A percentile compares a stretch with the other conserved stretches of the same genome.
These are phyloP conservation scores for Phyllotreta cruciferae DNA, from an alignment of 2,888 invertebrate species.

Conservation along the genomic window DNA sequence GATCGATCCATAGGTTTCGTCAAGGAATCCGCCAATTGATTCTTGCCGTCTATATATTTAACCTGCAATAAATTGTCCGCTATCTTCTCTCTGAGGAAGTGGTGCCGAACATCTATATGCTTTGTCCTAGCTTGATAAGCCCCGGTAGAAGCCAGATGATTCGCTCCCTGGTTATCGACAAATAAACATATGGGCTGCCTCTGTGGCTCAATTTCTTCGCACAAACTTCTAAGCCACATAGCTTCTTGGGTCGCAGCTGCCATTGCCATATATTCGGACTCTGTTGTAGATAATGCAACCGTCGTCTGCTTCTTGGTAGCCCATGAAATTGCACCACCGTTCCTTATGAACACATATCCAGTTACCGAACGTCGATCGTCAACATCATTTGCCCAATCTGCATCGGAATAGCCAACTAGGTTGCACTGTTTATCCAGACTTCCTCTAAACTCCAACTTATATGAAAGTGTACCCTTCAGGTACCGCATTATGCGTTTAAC, in stretches of 20 bases:
- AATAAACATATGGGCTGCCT: not conserved
- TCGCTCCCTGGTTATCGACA: slow-evolving; percentile 1
- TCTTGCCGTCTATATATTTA: not conserved
- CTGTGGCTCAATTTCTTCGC: not conserved
- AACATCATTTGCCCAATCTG: slow-evolving; percentile 14
- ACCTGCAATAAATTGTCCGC: not conserved
- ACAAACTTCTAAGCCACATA: slow-evolving; percentile 6
- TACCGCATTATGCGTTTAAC: slow-evolving; percentile 26
- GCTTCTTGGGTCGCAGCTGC: slow-evolving; percentile 12
- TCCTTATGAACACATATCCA: slow-evolving; percentile 14
- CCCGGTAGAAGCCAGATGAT: not conserved
- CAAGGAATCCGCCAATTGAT: not conserved
- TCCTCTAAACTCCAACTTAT: not conserved
- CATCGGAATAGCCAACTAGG: slow-evolving; percentile 12
- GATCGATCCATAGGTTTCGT: not conserved
- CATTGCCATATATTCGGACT: slow-evolving; percentile 16
- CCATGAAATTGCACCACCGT: slow-evolving; percentile 12
- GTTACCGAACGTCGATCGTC: slow-evolving; percentile 12
- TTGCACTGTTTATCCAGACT: not conserved
- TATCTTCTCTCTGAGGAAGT: slow-evolving; percentile 2
- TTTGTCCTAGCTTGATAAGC: not conserved
- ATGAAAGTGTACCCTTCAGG: slow-evolving; percentile 11
- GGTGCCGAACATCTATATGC: not conserved
- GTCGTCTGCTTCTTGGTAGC: slow-evolving; percentile 5
- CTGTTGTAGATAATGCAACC: slow-evolving; percentile 12